phyloP scores from a whole-genome alignment of 2,888 invertebrate species.

The Tipula vernalis region DNA sequence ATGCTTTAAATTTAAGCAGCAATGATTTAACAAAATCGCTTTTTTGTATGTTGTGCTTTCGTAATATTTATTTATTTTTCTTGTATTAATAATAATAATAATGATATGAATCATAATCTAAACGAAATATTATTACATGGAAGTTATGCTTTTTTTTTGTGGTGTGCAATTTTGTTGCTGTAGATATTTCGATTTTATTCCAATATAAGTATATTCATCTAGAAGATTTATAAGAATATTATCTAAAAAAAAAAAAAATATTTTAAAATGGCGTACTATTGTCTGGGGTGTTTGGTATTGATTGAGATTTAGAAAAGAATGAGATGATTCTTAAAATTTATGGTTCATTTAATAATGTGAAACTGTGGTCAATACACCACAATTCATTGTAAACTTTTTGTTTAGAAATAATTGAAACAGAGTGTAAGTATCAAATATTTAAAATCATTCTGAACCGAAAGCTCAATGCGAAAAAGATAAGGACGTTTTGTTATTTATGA shows the following conservation, averaged over 20 bases:
- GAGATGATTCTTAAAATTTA: not conserved
- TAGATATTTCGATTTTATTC: not conserved
- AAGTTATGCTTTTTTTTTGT: not conserved
- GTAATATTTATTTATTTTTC: not conserved
- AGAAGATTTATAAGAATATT: not conserved
- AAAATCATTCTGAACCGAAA: no score
- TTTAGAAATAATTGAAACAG: no score
- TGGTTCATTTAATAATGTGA: not conserved
- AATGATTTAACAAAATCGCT: not conserved
- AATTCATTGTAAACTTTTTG: no score
- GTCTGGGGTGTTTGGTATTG: not conserved
- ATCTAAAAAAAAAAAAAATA: not conserved
- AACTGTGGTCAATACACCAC: no score
- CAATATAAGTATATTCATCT: not conserved
- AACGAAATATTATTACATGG: not conserved
- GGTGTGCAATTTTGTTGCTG: not conserved
- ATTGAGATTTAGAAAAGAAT: not conserved
- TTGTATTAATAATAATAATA: not conserved
- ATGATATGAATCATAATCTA: not conserved
- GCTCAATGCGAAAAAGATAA: no score
- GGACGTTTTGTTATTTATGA: no score
- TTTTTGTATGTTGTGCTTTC: not conserved
- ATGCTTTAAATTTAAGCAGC: not conserved
- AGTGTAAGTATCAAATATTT: no score
- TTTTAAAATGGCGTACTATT: not conserved